Percentiles rank a stretch among this genome's conserved stretches.
Evolutionary conservation across 2,888 invertebrate genomes (phyloP).

Genomic region (Rotaria magnacalcarata): DNA sequence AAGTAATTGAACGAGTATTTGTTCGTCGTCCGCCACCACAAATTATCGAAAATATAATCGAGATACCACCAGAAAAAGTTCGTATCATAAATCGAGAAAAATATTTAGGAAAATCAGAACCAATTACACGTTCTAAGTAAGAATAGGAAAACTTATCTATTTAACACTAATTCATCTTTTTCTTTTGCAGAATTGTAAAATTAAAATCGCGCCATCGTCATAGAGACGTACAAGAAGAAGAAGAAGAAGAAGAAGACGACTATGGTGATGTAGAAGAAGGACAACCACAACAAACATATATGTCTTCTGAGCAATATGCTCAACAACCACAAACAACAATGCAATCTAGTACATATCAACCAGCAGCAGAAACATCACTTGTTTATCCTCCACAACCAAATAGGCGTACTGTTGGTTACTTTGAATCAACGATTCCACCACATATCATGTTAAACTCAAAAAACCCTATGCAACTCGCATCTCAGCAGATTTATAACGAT

Average conservation of each 20-base stretch:
- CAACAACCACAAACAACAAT: not conserved
- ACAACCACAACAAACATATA: not conserved
- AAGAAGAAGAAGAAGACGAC: too few species aligned
- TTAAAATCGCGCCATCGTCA: not conserved
- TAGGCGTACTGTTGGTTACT: not conserved
- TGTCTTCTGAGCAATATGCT: not conserved
- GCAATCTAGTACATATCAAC: not conserved
- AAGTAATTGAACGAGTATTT: constrained; percentile 17
- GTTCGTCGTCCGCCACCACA: constrained; percentile 29
- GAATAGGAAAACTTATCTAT: not conserved
- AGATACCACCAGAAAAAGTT: constrained; percentile 8
- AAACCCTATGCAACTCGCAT: not conserved
- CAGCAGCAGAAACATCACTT: not conserved
- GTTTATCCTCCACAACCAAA: constrained; percentile 1
- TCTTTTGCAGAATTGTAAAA: not conserved
- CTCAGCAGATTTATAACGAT: not conserved
- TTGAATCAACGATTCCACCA: not conserved
- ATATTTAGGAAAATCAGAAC: not conserved
- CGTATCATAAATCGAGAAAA: not conserved
- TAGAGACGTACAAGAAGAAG: too few species aligned
- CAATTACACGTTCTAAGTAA: constrained; percentile 17
- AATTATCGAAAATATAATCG: constrained; percentile 27
- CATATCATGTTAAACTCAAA: not conserved
- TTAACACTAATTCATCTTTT: not conserved
- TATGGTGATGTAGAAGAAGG: not conserved